Evolutionary conservation across 2,888 invertebrate species (phyloP), one percentile per base, ranked within the genome.

Genomic region (Anoplius nigerrimus): DNA sequence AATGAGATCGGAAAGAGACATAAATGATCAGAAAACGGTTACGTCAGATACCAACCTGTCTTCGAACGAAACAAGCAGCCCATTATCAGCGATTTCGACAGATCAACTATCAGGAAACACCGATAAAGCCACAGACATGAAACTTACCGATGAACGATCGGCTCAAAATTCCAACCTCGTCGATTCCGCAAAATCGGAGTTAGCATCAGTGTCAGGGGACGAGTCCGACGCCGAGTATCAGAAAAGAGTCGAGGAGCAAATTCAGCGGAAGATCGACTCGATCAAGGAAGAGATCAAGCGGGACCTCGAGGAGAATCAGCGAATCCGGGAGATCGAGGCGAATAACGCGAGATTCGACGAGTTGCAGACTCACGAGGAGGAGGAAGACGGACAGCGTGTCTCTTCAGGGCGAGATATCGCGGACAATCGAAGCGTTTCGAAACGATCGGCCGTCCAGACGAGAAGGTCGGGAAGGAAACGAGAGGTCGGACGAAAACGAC

Each of bases 281-380:
- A 88, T 90, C 42, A 89, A 89, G 64, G 87, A 87, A 15, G 85
- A 89, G 62, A 87, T 90, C 0, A 87, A 87, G 59, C 81, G 87
- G 2, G 87, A 89, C 72, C 84, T 89, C 27, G 85, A 82, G 34
- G 78, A 74, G 11, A 80, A 79, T 4, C 74, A 75, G 2, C 75
- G 66, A 8, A 66, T 80, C 2, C 66, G 72, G 0, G 79, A 77
- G 43, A 85, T 84, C 66, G 75, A 80, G 55, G 73, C 69, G n/a
- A 86, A 84, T 45, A 86, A 86, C 59, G 81, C 76, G 0, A 86
- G 13, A 54, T 86, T 78, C 69, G 83, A 86, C 22, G 80, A 83
- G 46, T 46, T 86, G 20, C 72, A 62, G 20, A 66, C 66, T 4
- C 51, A 69, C 16, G 78, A 72, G 3, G 67, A 77, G 0, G 80